phyloP scores from a whole-genome alignment of 2,797 vertebrate genomes.

The Pangasius macronema region DNA sequence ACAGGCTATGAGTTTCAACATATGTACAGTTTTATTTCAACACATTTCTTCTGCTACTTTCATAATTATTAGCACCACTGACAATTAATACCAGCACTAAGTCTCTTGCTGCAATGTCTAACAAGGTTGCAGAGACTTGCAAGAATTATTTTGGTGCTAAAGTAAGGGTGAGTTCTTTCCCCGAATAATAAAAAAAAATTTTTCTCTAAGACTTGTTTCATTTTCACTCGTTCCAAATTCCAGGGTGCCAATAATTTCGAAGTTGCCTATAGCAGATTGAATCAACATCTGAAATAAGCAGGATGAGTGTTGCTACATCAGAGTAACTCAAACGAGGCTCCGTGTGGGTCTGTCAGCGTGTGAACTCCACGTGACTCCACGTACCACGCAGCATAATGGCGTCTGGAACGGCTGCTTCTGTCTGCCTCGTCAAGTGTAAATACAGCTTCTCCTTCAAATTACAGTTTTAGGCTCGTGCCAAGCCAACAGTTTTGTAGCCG shows the following conservation, averaged over 20 bases:
- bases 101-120: neutral
- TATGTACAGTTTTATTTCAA: slow-evolving; percentile 1
- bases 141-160: neutral
- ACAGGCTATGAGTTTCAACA: neutral
- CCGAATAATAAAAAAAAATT: neutral
- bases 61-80: neutral
- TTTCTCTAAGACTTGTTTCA: neutral
- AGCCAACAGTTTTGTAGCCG: slow-evolving; percentile 47
- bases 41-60: neutral
- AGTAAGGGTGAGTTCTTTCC: neutral
- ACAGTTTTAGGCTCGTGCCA: slow-evolving; percentile 51
- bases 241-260: neutral
- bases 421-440: slow-evolving; percentile 60
- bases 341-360: neutral
- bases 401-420: slow-evolving; percentile 53
- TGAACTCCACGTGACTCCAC: slow-evolving; percentile 21
- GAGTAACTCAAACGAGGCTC: neutral
- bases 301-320: neutral
- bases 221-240: neutral
- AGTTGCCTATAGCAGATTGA: neutral
- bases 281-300: neutral
- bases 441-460: slow-evolving; percentile 58
- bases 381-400: slow-evolving; percentile 49
- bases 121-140: neutral
- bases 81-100: neutral